These are phyloP conservation scores for Agrilus biguttatus DNA, from an alignment of 2,888 invertebrate species.

Conservation along the genomic window DNA sequence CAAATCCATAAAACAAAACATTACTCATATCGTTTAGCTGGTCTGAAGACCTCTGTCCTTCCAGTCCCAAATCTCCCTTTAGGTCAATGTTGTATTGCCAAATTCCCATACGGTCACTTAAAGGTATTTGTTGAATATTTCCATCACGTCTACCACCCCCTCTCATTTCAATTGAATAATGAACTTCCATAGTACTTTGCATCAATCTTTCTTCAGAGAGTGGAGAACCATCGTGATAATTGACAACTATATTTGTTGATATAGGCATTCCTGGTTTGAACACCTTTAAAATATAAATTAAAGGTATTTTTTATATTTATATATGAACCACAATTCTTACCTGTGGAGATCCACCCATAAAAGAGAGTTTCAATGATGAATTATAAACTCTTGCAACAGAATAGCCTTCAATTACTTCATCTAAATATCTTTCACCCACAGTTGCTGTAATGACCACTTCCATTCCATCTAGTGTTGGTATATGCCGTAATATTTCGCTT, in stretches of 20 bases:
- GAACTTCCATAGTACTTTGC: constrained; percentile 52
- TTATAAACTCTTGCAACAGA: constrained; percentile 79
- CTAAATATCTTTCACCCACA: constrained; percentile 75
- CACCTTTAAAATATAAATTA: constrained; percentile 29
- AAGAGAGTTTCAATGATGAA: constrained; percentile 67
- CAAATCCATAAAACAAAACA: constrained; percentile 2
- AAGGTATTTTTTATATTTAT: too few relatives aligned
- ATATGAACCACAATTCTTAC: too few relatives aligned
- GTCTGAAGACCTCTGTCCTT: constrained; percentile 20
- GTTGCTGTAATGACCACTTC: constrained; percentile 74
- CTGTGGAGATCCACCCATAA: constrained; percentile 82
- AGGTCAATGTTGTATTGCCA: constrained; percentile 76
- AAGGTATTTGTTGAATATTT: constrained; percentile 46
- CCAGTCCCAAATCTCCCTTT: constrained; percentile 42
- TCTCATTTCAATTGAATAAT: constrained; percentile 44
- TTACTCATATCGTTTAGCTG: constrained; percentile 21
- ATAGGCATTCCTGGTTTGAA: constrained; percentile 94
- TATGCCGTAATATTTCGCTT: constrained; percentile 54
- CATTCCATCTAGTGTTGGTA: constrained; percentile 56
- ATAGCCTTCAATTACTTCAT: constrained; percentile 75
- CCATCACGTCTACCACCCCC: constrained; percentile 51
- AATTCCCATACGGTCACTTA: constrained; percentile 54
- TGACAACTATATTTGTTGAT: constrained; percentile 57
- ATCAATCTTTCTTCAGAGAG: constrained; percentile 48
- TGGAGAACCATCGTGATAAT: constrained; percentile 78